These are phyloP conservation scores for Leptoteleia sp. DNA, from an alignment of 1,140 invertebrate genomes.

Conservation along the genomic window DNA sequence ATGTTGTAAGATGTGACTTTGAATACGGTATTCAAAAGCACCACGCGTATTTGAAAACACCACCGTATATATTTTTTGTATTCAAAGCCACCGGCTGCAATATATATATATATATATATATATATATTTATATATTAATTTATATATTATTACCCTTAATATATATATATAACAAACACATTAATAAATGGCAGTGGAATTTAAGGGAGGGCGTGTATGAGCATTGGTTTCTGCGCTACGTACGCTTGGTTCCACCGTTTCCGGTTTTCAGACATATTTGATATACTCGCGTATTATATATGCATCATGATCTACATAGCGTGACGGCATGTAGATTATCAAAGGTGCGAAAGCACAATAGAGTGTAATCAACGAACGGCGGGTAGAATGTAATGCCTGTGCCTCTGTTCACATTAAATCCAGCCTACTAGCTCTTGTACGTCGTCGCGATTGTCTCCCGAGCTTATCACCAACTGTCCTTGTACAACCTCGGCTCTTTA, in stretches of 20 bases:
- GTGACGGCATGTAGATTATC: conserved; percentile 76
- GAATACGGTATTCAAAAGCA: too few relatives aligned
- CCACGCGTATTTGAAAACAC: too few relatives aligned
- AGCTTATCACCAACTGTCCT: conserved; percentile 72
- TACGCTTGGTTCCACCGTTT: conserved; percentile 66
- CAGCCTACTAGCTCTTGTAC: conserved; percentile 67
- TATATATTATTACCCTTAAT: too few relatives aligned
- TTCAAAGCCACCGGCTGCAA: too few relatives aligned
- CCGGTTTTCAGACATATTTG: conserved; percentile 75
- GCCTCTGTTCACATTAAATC: conserved; percentile 77
- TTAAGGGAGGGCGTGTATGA: conserved; percentile 33
- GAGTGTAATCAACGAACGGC: conserved; percentile 77
- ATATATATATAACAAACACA: conserved; percentile 1
- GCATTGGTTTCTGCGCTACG: conserved; percentile 36
- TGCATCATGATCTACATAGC: conserved; percentile 70
- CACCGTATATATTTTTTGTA: too few relatives aligned
- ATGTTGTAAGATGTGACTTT: too few relatives aligned
- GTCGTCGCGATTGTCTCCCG: conserved; percentile 72
- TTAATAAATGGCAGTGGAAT: conserved; percentile 30
- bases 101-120: too few relatives aligned
- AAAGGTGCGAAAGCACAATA: conserved; percentile 76
- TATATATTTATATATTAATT: too few relatives aligned
- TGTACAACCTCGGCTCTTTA: conserved; percentile 63
- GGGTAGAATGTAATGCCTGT: conserved; percentile 64
- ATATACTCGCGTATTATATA: conserved; percentile 75